Evolutionary conservation across 2,888 invertebrate species (phyloP), one percentile per base, ranked within the genome.

Genomic region (Athrips mouffetella): DNA sequence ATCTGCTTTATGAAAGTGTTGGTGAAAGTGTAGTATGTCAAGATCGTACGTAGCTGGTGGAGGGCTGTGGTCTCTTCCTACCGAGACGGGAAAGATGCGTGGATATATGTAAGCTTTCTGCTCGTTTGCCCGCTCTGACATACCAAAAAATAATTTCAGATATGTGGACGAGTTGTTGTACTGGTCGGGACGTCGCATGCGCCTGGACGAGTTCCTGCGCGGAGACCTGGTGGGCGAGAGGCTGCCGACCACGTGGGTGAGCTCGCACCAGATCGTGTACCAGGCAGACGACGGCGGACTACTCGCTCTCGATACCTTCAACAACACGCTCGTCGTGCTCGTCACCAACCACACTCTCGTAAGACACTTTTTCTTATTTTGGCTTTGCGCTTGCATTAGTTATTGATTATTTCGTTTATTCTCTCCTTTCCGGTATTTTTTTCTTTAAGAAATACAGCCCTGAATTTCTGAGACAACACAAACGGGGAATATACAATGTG

Each of bases 111-210:
- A n/a, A n/a, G n/a, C n/a, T n/a, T n/a, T n/a, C n/a, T n/a, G n/a
- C n/a, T n/a, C n/a, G n/a, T n/a, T n/a, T n/a, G n/a, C n/a, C n/a
- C n/a, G n/a, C n/a, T n/a, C n/a, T n/a, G n/a, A n/a, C n/a, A n/a
- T n/a, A 20, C n/a, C n/a, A n/a, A n/a, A n/a, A n/a, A n/a, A n/a
- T n/a, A 11, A 6, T 29, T 35, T 1, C 73, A 93, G 93, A 71
- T 96, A 96, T 90, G 95, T 96, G 77, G 96, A 96, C 90, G 96
- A 96, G 86, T 89, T 96, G 64, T 89, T 96, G 57, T 96, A 96
- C 83, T 96, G 95, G 95, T 95, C 94, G 68, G 96, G 96, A 53
- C 92, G 93, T 62, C 92, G 95, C 59, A 94, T 96, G 92, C 93
- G 94, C 55, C 89, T 96, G 64, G 94, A 95, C 88, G 94, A 95